phyloP scores from a whole-genome alignment of 2,888 invertebrate species.

The Mystacides longicornis region DNA sequence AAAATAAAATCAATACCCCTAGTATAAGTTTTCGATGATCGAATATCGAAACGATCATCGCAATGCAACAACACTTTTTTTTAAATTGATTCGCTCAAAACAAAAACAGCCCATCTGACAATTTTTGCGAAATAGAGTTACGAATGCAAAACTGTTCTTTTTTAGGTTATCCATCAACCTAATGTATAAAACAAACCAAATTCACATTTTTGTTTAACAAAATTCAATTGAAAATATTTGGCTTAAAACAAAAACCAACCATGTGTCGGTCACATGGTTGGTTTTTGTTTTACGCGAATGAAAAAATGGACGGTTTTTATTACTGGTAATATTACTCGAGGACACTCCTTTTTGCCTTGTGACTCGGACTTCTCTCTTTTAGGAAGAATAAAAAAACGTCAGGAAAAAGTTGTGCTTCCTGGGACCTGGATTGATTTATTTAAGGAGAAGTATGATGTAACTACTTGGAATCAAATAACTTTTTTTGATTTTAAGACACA shows the following conservation, averaged over 20 bases:
- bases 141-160: neutral
- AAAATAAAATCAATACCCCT: no score
- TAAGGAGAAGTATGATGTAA: no score
- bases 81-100: slow-evolving; percentile 6
- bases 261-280: slow-evolving; percentile 6
- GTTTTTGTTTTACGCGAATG: neutral
- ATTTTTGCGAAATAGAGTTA: slow-evolving; percentile 5
- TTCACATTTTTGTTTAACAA: slow-evolving; percentile 6
- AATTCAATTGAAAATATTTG: slow-evolving; percentile 1
- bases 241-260: slow-evolving; percentile 3
- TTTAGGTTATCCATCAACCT: neutral
- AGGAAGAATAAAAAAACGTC: no score
- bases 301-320: neutral
- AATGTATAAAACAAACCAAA: slow-evolving; percentile 5
- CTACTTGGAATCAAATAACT: no score
- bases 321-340: slow-evolving; percentile 5
- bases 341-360: no score
- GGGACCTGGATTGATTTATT: no score
- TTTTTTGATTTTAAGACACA: neutral
- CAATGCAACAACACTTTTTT: no score
- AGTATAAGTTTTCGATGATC: no score
- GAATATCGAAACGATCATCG: no score
- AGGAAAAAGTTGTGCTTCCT: no score
- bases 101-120: slow-evolving; percentile 5
- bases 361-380: no score